A percentile compares a stretch with the other conserved stretches of the same genome.
phyloP scores from a whole-genome alignment of 2,113 vertebrate genomes.

The Phyllopteryx taeniolatus region DNA sequence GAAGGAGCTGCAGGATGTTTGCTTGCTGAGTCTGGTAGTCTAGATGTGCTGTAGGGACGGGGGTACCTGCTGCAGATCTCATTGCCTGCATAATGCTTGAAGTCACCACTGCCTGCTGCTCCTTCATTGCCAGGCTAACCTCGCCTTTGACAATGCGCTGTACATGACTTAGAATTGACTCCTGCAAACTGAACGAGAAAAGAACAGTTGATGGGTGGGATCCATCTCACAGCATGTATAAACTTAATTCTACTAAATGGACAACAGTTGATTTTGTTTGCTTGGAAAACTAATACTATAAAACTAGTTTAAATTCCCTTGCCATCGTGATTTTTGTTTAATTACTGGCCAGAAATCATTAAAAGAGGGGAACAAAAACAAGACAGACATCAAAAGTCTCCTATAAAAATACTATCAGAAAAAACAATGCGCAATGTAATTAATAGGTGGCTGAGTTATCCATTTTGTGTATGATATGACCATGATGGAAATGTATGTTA shows the following conservation, averaged over 20 bases:
- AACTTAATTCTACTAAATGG: background rate
- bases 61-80: conserved; percentile 91
- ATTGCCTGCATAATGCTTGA: conserved; percentile 99
- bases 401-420: background rate
- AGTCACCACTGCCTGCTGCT: conserved; percentile 92
- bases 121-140: conserved; percentile 93
- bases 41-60: conserved; percentile 86
- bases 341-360: background rate
- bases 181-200: conserved; percentile 82
- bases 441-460: background rate
- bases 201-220: background rate
- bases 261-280: background rate
- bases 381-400: background rate
- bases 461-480: background rate
- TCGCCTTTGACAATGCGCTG: conserved; percentile 95
- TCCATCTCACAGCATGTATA: background rate
- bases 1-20: conserved; percentile 89
- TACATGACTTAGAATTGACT: conserved; percentile 91
- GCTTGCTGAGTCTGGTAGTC: conserved; percentile 96
- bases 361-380: background rate
- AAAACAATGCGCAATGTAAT: background rate
- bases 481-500: background rate
- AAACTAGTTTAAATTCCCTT: background rate
- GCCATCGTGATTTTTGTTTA: background rate
- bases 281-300: background rate